These are phyloP conservation scores for Agrilus cyanescens DNA, from an alignment of 2,888 invertebrate genomes.

Conservation along the genomic window DNA sequence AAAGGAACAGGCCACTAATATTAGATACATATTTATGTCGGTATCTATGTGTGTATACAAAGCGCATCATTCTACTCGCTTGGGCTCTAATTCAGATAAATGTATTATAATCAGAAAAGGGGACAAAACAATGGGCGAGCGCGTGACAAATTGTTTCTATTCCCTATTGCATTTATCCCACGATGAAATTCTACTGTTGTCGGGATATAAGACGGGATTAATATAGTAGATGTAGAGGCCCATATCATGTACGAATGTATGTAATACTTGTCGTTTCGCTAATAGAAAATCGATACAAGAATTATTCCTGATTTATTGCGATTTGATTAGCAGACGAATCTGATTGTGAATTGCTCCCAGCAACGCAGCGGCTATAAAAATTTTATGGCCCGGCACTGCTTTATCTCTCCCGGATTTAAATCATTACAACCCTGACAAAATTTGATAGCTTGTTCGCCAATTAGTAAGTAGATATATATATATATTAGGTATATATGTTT, in stretches of 20 bases:
- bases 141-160: constrained; percentile 35
- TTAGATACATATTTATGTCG: too few relatives aligned
- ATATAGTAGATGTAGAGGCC: constrained; percentile 11
- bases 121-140: constrained; percentile 26
- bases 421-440: constrained; percentile 2
- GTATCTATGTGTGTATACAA: too few relatives aligned
- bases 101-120: constrained; percentile 28
- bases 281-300: constrained; percentile 31
- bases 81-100: constrained; percentile 29
- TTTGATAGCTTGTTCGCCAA: constrained; percentile 13
- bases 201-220: constrained; percentile 31
- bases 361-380: too few relatives aligned
- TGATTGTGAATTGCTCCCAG: constrained; percentile 5
- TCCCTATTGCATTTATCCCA: constrained; percentile 33
- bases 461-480: constrained; percentile 9
- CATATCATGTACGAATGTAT: constrained; percentile 2
- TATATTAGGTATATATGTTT: too few relatives aligned
- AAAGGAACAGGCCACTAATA: too few relatives aligned
- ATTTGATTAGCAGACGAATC: constrained; percentile 25
- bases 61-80: too few relatives aligned
- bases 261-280: constrained; percentile 8
- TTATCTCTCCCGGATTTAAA: constrained; percentile 5
- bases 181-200: constrained; percentile 29
- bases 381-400: background rate
- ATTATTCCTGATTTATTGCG: constrained; percentile 29